phyloP scores from a whole-genome alignment of 2,113 vertebrate species.

The Psammodynastes pulverulentus region DNA sequence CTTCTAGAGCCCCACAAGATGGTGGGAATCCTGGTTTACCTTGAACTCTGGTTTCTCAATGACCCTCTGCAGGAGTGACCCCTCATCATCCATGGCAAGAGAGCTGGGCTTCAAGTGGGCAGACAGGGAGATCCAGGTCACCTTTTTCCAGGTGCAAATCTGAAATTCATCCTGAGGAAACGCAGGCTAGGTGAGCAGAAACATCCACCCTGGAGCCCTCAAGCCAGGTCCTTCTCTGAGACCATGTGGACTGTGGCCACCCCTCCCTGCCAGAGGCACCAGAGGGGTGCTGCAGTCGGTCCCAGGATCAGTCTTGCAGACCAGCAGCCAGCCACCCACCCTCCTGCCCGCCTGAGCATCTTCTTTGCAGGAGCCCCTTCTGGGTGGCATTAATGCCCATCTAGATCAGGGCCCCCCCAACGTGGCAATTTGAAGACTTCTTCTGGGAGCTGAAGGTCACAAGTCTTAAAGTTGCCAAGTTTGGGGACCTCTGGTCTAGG shows the following conservation, averaged over 20 bases:
- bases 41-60: constrained; percentile 67
- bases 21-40: constrained; percentile 55
- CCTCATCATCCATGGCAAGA: constrained; percentile 52
- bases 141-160: constrained; percentile 67
- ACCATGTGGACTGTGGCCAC: too few species aligned
- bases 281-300: background rate
- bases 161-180: constrained; percentile 72
- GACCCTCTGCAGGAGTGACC: constrained; percentile 67
- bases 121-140: constrained; percentile 67
- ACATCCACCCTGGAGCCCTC: too few species aligned
- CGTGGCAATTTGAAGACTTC: background rate
- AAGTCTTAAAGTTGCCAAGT: too few species aligned
- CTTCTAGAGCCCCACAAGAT: background rate
- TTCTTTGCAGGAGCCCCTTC: background rate
- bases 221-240: background rate
- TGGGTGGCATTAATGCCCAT: background rate
- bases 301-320: background rate
- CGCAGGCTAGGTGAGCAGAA: background rate
- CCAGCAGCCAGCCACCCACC: background rate
- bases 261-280: background rate
- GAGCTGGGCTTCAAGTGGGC: constrained; percentile 38
- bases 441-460: background rate
- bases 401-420: background rate
- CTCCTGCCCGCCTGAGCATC: background rate
- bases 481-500: too few species aligned